Base-by-base conservation (phyloP, 2,797 vertebrate genomes). In the Hipposideros larvatus region DNA sequence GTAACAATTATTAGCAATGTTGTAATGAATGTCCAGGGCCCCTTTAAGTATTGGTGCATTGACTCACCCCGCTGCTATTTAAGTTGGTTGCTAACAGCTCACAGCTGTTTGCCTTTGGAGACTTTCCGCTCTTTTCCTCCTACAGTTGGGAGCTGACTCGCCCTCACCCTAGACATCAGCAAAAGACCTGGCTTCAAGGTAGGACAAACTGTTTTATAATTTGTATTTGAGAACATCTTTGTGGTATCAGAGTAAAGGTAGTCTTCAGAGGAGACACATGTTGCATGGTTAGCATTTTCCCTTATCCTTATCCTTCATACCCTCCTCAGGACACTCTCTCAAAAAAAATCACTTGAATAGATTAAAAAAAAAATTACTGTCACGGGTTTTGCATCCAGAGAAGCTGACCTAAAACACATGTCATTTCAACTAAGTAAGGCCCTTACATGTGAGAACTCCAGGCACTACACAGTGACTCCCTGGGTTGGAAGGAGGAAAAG, bases 211-310 rank as follows among this genome's bases (percentile, higher is more conserved):
- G 19, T 11, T 48, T 53, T 73, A 3, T 83, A 11, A 2, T 65
- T 85, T 71, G 77, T 71, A 4, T 65, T 46, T 31, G 71, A 28
- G 43, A 84, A 37, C 15, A 1, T 57, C 4, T 71, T 71, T 41
- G 24, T 26, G 15, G 13, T 31, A 46, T 51, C 66, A n/a, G 46
- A 48, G 26, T 53, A 43, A 70, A 87, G 18, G 18, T 68, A 13
- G 22, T 65, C 43, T 89, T 55, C 37, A 78, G 59, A 46, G 5
- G 37, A 65, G 48, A 37, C 1, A 28, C 1, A 3, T 28, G 28
- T n/a, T 21, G 26, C 6, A 48, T 34, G 26, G 5, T 59, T 43
- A 43, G n/a, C 1, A 0, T 43, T 57, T 18, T 18, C 4, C 4
- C 19, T 8, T 0, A 19, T 4, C 4, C 4, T 75, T 59, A 74